Conservation (phyloP, 2,888 invertebrate genomes). For the Liposcelis brunnea region DNA sequence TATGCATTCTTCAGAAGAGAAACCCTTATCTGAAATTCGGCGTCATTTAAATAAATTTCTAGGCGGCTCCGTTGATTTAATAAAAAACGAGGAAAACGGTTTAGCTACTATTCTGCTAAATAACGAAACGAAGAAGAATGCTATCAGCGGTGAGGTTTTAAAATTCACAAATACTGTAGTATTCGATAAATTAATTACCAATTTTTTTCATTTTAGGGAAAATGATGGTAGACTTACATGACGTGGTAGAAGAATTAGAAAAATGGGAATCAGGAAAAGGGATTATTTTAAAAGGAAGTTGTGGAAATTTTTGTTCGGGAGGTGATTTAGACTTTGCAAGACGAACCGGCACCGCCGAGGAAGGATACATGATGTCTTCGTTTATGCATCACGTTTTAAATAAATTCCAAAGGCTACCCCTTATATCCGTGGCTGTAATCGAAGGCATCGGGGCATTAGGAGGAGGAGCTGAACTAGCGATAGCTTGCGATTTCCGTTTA, state of each 20-base stretch:
- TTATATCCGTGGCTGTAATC: slow-evolving; percentile 31
- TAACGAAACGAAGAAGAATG: slow-evolving; percentile 28
- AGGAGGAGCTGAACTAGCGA: slow-evolving; percentile 34
- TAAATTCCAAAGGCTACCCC: slow-evolving; percentile 27
- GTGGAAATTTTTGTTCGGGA: slow-evolving; percentile 34
- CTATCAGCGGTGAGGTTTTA: slow-evolving; percentile 29
- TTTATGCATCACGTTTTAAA: slow-evolving; percentile 29
- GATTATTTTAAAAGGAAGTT: slow-evolving; percentile 27
- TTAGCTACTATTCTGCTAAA: slow-evolving; percentile 28
- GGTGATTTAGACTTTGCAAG: slow-evolving; percentile 29
- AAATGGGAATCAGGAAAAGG: slow-evolving; percentile 28
- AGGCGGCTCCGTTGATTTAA: slow-evolving; percentile 22
- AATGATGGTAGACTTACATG: slow-evolving; percentile 34
- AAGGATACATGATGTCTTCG: slow-evolving; percentile 26
- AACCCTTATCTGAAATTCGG: slow-evolving; percentile 13
- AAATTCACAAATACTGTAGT: background rate
- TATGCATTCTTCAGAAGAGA: background rate
- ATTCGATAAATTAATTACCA: slow-evolving; percentile 1
- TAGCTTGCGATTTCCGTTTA: slow-evolving; percentile 31
- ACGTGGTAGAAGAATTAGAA: slow-evolving; percentile 27
- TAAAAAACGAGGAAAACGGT: slow-evolving; percentile 25
- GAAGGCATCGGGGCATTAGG: slow-evolving; percentile 31
- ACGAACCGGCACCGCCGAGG: slow-evolving; percentile 21
- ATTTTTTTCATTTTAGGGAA: slow-evolving; percentile 22
- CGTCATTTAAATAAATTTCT: slow-evolving; percentile 15